Conservation (phyloP, 2,113 vertebrate species). For the Octodon degus region DNA sequence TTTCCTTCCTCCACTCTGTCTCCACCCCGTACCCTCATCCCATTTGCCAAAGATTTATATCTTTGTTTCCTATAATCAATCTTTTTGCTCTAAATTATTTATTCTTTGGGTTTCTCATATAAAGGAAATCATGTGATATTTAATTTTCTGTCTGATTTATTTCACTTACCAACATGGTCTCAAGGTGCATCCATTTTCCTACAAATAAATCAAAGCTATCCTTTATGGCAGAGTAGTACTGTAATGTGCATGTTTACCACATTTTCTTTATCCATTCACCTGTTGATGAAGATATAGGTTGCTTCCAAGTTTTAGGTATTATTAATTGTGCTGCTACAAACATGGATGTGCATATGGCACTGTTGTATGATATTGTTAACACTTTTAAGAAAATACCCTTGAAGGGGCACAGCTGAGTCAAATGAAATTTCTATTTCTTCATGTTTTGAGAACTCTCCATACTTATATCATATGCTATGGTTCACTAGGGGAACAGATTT, state of each 20-base stretch:
- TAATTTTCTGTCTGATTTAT: neutral
- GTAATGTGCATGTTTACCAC: neutral
- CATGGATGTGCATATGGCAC: neutral
- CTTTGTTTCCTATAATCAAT: neutral
- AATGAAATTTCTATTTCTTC: neutral
- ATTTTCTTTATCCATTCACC: neutral
- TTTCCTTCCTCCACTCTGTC: neutral
- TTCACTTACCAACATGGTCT: neutral
- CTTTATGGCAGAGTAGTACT: neutral
- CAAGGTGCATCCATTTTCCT: neutral
- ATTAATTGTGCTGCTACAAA: neutral
- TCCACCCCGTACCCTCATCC: neutral
- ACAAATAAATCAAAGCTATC: neutral
- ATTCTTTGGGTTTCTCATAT: neutral
- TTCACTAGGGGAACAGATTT: neutral
- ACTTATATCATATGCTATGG: neutral
- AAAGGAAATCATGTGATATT: neutral
- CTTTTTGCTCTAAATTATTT: neutral
- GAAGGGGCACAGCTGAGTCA: neutral
- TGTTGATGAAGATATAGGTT: neutral
- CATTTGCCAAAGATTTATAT: neutral
- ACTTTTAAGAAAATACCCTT: neutral
- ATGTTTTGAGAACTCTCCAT: neutral
- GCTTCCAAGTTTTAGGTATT: neutral
- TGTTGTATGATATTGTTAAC: neutral